Evolutionary conservation across 2,113 vertebrate genomes (phyloP).

Genomic region (Pluvialis apricaria): DNA sequence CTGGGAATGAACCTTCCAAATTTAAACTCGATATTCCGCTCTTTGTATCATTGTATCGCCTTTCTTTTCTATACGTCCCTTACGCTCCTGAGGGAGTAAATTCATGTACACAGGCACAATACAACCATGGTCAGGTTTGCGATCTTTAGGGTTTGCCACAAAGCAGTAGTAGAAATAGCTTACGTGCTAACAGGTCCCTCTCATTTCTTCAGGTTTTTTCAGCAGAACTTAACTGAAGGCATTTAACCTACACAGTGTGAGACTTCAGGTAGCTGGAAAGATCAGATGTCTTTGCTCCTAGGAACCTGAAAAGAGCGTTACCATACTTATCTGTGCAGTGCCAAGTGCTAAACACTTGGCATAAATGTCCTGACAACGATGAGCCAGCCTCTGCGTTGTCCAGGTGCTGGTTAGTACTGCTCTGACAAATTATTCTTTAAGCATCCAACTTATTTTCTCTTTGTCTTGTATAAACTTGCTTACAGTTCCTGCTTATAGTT

Average conservation of each 20-base stretch:
- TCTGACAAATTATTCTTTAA: not conserved
- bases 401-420: not conserved
- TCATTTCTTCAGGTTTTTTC: not conserved
- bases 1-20: not conserved
- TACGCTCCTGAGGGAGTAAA: not conserved
- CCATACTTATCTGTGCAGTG: not conserved
- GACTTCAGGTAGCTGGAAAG: not conserved
- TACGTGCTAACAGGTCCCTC: not conserved
- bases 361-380: not conserved
- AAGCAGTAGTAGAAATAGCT: not conserved
- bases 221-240: not conserved
- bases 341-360: not conserved
- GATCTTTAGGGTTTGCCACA: not conserved
- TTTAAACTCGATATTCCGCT: not conserved
- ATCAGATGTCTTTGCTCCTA: not conserved
- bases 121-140: not conserved
- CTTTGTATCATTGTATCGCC: not conserved
- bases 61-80: not conserved
- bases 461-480: not conserved
- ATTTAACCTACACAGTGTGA: not conserved
- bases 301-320: not conserved
- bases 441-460: not conserved
- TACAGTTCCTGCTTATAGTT: not conserved
- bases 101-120: not conserved
- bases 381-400: not conserved